Conservation (phyloP, 2,113 vertebrate genomes). For the Zosterops japonicus region DNA sequence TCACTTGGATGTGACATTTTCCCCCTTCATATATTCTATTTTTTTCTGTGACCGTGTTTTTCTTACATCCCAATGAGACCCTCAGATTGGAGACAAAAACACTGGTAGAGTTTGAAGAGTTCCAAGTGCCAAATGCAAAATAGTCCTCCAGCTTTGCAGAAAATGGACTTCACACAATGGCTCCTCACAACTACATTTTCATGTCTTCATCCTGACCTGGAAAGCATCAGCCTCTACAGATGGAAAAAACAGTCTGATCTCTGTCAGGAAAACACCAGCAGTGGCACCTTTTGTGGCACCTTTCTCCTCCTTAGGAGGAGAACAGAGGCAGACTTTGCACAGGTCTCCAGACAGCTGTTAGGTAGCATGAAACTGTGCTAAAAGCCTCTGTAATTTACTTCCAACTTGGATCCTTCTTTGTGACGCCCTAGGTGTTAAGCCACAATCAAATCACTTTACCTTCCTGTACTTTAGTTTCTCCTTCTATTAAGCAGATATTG, state of each 20-base stretch:
- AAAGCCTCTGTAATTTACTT: neutral
- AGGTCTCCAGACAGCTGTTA: neutral
- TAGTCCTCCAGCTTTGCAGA: neutral
- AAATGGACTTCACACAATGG: neutral
- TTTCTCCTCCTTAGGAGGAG: neutral
- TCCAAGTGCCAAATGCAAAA: neutral
- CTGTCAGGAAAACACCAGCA: neutral
- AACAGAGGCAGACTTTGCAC: neutral
- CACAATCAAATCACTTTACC: neutral
- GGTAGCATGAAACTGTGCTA: neutral
- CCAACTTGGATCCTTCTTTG: neutral
- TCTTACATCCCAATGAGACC: neutral
- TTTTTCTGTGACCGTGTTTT: neutral
- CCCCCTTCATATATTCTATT: neutral
- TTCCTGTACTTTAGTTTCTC: neutral
- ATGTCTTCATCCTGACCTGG: neutral
- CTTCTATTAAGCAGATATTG: constrained; percentile 4
- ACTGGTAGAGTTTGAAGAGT: neutral
- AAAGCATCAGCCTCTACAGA: neutral
- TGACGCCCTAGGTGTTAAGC: neutral
- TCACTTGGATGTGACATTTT: neutral
- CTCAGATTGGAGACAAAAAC: neutral
- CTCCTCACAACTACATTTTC: neutral
- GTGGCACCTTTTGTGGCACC: neutral
- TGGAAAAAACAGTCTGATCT: neutral